Conservation (phyloP, 30 jellyfish, hydroid and myxozoan species). For the Turritopsis dohrnii region DNA sequence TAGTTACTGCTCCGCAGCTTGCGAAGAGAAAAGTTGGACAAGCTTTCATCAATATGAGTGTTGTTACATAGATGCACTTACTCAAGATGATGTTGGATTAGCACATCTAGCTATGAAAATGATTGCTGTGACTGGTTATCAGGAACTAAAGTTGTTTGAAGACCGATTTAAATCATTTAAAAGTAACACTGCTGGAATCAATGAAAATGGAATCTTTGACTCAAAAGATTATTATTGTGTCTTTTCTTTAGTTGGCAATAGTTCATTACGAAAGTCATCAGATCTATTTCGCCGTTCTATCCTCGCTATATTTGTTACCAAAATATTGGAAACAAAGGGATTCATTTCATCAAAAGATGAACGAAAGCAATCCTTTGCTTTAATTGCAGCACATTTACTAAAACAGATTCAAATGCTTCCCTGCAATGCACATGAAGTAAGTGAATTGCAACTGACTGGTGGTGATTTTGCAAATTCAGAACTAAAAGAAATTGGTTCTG, state of each 20-base stretch:
- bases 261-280: conserved; percentile 46
- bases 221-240: conserved; percentile 47
- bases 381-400: conserved; percentile 56
- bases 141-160: conserved; percentile 15
- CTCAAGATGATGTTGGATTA: conserved; percentile 43
- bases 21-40: conserved; percentile 46
- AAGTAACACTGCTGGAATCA: conserved; percentile 19
- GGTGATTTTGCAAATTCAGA: conserved; percentile 47
- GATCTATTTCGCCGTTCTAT: conserved; percentile 66
- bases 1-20: conserved; percentile 47
- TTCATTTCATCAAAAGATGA: conserved; percentile 11
- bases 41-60: conserved; percentile 59
- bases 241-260: conserved; percentile 53
- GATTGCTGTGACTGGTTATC: conserved; percentile 40
- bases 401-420: conserved; percentile 89
- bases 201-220: conserved; percentile 33
- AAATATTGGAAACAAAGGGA: conserved; percentile 22
- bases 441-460: conserved; percentile 47
- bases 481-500: conserved; percentile 80
- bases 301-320: conserved; percentile 48
- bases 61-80: conserved; percentile 17
- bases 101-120: conserved; percentile 74
- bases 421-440: conserved; percentile 90
- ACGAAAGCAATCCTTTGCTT: neutral
- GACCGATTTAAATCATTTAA: neutral